Conservation (phyloP, 1,140 invertebrate species). For the Trinorchestia longiramus region DNA sequence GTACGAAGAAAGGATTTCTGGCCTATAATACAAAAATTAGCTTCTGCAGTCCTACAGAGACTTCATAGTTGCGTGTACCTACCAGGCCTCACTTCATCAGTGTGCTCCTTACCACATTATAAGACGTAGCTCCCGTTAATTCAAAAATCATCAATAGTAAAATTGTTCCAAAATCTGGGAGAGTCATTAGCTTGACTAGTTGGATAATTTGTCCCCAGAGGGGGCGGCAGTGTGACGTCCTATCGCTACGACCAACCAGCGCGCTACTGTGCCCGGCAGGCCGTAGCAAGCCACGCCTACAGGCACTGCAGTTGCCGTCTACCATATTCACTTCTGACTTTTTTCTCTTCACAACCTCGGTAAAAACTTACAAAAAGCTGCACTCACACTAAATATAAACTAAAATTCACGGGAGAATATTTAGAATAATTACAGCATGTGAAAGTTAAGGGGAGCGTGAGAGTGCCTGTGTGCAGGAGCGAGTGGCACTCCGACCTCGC, state of each 20-base stretch:
- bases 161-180: conserved; percentile 52
- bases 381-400: neutral
- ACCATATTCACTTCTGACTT: neutral
- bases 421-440: neutral
- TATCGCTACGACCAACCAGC: conserved; percentile 14
- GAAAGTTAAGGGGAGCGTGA: neutral
- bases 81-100: neutral
- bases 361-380: neutral
- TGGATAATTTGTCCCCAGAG: conserved; percentile 55
- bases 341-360: neutral
- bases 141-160: conserved; percentile 37
- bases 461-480: neutral
- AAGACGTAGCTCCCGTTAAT: neutral
- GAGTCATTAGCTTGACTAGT: conserved; percentile 55
- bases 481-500: conserved; percentile 30
- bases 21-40: conserved; percentile 18
- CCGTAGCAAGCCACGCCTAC: conserved; percentile 17
- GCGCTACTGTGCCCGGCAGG: neutral
- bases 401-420: neutral
- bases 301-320: conserved; percentile 6
- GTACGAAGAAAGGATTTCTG: neutral
- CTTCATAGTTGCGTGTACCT: neutral
- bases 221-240: conserved; percentile 46
- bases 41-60: neutral
- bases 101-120: neutral